phyloP scores from a whole-genome alignment of 2,797 vertebrate genomes.

The Hydrocynus forskahlii region DNA sequence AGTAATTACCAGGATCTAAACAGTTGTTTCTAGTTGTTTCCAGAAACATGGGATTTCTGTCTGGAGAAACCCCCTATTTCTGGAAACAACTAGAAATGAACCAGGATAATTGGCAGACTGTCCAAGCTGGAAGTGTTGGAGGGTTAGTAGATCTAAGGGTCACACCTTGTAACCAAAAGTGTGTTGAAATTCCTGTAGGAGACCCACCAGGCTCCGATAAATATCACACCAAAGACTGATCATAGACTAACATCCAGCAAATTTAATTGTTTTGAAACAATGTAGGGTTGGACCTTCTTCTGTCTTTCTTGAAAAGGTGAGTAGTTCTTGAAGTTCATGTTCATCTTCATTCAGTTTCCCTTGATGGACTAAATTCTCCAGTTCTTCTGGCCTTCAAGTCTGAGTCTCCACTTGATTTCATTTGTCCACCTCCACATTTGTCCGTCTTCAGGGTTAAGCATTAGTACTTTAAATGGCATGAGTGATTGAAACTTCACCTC shows the following conservation, averaged over 20 bases:
- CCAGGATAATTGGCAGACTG: too few relatives aligned
- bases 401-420: neutral
- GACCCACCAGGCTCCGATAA: too few relatives aligned
- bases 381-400: neutral
- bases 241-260: too few relatives aligned
- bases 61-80: too few relatives aligned
- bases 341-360: neutral
- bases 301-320: neutral
- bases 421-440: too few relatives aligned
- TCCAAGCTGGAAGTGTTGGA: too few relatives aligned
- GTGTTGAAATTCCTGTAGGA: too few relatives aligned
- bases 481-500: neutral
- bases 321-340: neutral
- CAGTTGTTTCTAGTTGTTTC: neutral
- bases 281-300: neutral
- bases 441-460: neutral
- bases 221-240: too few relatives aligned
- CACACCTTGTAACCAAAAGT: too few relatives aligned
- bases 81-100: too few relatives aligned
- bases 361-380: neutral
- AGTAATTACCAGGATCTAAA: neutral
- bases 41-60: neutral
- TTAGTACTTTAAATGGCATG: neutral
- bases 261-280: too few relatives aligned
- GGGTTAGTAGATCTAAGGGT: too few relatives aligned